phyloP scores from a whole-genome alignment of 2,888 invertebrate species.

The Masnerella sp. region DNA sequence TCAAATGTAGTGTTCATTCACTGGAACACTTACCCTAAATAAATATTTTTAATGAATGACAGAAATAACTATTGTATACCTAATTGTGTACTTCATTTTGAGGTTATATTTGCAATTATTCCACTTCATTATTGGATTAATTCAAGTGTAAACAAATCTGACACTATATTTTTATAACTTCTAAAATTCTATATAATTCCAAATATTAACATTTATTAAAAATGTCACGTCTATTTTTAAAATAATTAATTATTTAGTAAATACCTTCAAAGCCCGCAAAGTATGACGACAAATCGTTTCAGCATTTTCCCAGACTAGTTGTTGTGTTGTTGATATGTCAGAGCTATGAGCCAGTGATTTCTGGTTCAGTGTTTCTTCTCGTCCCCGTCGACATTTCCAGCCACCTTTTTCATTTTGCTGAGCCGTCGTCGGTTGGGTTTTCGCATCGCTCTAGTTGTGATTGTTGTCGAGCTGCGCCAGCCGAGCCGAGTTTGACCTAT shows the following conservation, averaged over 20 bases:
- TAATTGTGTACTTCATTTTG: too few relatives aligned
- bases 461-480: constrained; percentile 15
- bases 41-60: too few relatives aligned
- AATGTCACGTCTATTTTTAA: too few relatives aligned
- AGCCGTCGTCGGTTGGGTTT: not conserved
- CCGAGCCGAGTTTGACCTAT: constrained; percentile 40
- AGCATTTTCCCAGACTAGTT: constrained; percentile 10
- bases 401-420: constrained; percentile 1
- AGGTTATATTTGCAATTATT: too few relatives aligned
- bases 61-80: too few relatives aligned
- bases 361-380: constrained; percentile 7
- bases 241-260: too few relatives aligned
- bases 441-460: constrained; percentile 22
- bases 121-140: too few relatives aligned
- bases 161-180: too few relatives aligned
- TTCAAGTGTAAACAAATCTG: too few relatives aligned
- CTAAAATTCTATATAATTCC: too few relatives aligned
- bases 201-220: not conserved
- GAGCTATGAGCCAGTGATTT: not conserved
- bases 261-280: not conserved
- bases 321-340: constrained; percentile 33
- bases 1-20: too few relatives aligned
- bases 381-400: constrained; percentile 10
- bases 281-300: constrained; percentile 1
- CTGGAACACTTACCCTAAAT: too few relatives aligned